phyloP scores from a whole-genome alignment of 2,797 vertebrate species.

The Lacerta bilineata region DNA sequence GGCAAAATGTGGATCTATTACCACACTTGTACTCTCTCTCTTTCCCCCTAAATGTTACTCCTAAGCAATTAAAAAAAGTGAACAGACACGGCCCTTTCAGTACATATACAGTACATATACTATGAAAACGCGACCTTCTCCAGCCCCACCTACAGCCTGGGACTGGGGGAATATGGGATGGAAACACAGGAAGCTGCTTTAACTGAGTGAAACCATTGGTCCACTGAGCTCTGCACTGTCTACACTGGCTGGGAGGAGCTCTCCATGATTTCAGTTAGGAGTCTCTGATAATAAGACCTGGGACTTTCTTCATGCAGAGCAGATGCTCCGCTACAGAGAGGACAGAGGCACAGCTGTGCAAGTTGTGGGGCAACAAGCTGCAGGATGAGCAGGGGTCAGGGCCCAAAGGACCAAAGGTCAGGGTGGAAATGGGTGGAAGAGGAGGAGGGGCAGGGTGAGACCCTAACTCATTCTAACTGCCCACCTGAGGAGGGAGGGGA shows the following conservation, averaged over 20 bases:
- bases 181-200: too few species aligned
- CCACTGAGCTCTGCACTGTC: too few species aligned
- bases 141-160: neutral
- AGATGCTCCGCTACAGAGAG: too few species aligned
- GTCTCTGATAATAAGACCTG: too few species aligned
- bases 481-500: too few species aligned
- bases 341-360: neutral
- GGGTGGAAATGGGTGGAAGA: neutral
- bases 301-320: too few species aligned
- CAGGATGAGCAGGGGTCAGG: neutral
- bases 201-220: too few species aligned
- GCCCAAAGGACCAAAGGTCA: neutral
- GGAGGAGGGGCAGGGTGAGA: neutral
- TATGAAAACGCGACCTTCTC: neutral
- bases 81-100: neutral
- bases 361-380: neutral
- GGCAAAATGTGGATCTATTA: neutral
- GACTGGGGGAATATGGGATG: neutral
- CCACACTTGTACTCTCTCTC: neutral
- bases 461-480: too few species aligned
- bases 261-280: too few species aligned
- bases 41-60: neutral
- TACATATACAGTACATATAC: neutral
- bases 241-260: too few species aligned
- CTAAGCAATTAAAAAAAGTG: neutral